Evolutionary conservation across 1,140 invertebrate species (phyloP), one percentile per base, ranked within the genome.

Genomic region (Tetragonula clypearis): DNA sequence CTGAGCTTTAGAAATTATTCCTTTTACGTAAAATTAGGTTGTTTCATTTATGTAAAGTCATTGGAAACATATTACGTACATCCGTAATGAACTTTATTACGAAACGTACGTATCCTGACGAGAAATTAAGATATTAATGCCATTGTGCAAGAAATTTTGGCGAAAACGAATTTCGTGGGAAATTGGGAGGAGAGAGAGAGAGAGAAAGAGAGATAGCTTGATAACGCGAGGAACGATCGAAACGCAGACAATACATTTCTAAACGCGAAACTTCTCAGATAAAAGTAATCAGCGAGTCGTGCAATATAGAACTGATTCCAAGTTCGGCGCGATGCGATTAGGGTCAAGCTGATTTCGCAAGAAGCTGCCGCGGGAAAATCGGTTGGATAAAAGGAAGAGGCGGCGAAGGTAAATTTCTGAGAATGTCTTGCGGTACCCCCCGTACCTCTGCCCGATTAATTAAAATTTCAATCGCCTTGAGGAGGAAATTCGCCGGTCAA

Each of bases 381-480:
- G 65, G 65, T 2, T 0, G 65, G 17, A 62, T 14, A n/a, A 15
- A 30, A 19, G 15, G 49, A 75, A 58, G 41, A 6, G 14, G 58
- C 23, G 19, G 58, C 23, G 19, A 73, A 53, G 58, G 41, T 69
- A 68, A 62, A 84, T 84, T 73, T 66, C 60, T 68, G 74, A 74
- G 74, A 84, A 60, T 84, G 56, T n/a, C 74, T 75, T n/a, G n/a
- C 2, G n/a, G 19, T 49, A 49, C 21, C 53, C 21, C 21, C 53
- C 17, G 66, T 30, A 53, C 49, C 49, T 66, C 35, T 30, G 30
- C 35, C 19, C 75, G 76, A 86, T 86, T 86, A 83, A 86, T 86
- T 86, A 84, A 79, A 86, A 84, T 69, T 86, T 84, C 19, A 58
- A 62, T n/a, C 58, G 26, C 53, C 75, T n/a, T 35, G 68, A n/a